These are phyloP conservation scores for Thyatira batis DNA, from an alignment of 2,888 invertebrate genomes.

Conservation along the genomic window DNA sequence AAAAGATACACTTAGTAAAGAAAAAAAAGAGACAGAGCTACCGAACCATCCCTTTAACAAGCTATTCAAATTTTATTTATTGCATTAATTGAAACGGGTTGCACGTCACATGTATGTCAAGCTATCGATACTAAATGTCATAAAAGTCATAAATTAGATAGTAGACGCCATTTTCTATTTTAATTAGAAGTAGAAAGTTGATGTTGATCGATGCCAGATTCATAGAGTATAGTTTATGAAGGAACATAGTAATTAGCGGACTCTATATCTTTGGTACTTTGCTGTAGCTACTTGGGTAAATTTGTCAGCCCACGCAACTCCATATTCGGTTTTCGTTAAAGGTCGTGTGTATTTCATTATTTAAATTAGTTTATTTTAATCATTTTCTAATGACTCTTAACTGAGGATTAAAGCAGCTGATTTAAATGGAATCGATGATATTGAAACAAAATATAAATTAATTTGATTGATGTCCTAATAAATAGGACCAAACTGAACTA, in stretches of 20 bases:
- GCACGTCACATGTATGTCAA: conserved; percentile 43
- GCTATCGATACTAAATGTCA: conserved; percentile 36
- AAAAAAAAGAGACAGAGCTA: conserved; percentile 37
- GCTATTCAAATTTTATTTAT: conserved; percentile 48
- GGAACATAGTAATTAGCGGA: background rate
- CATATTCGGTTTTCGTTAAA: background rate
- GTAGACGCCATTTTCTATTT: conserved; percentile 14
- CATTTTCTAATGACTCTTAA: background rate
- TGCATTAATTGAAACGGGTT: conserved; percentile 54
- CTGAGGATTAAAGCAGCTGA: background rate
- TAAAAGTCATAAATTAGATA: conserved; percentile 36
- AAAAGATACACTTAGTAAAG: conserved; percentile 24
- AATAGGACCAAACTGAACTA: too few species aligned
- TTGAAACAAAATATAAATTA: background rate
- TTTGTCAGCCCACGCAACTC: conserved; percentile 1
- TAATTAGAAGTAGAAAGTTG: conserved; percentile 35
- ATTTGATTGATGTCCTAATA: too few species aligned
- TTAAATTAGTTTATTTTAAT: background rate
- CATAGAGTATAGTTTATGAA: background rate
- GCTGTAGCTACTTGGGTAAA: background rate
- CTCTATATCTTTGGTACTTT: background rate
- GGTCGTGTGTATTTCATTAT: background rate
- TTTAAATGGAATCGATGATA: background rate
- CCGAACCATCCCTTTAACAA: conserved; percentile 52
- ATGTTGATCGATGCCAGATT: conserved; percentile 18